These are phyloP conservation scores for Bombycilla garrulus DNA, from an alignment of 2,113 vertebrate species.

Conservation along the genomic window DNA sequence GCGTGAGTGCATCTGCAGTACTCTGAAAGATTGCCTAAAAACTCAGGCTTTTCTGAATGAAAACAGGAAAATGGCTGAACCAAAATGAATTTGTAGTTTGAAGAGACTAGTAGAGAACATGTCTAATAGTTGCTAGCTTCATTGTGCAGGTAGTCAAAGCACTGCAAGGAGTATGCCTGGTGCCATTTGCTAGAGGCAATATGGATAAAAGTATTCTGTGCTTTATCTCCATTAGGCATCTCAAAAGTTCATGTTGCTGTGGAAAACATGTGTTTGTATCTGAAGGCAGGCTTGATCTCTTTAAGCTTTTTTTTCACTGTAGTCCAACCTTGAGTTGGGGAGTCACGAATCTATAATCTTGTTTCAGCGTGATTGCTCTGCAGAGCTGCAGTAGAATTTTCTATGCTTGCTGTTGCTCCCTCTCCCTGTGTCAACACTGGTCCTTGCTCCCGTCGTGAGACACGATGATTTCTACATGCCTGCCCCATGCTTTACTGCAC, in stretches of 20 bases:
- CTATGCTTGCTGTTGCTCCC: not conserved
- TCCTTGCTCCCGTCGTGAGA: not conserved
- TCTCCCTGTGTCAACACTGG: not conserved
- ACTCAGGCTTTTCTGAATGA: not conserved
- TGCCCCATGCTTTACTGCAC: not conserved
- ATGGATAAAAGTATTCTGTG: not conserved
- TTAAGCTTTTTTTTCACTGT: not conserved
- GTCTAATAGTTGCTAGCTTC: not conserved
- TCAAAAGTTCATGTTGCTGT: not conserved
- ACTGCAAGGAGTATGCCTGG: not conserved
- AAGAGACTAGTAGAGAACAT: not conserved
- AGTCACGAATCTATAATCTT: conserved; percentile 58
- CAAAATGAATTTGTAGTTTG: not conserved
- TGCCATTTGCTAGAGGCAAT: not conserved
- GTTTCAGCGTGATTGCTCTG: conserved; percentile 47
- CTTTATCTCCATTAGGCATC: not conserved
- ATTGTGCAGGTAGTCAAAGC: not conserved
- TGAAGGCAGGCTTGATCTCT: conserved; percentile 26
- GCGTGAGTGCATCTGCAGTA: not conserved
- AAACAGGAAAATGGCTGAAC: not conserved
- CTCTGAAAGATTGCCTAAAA: not conserved
- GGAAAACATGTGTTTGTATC: not conserved
- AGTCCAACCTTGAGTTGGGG: conserved; percentile 47
- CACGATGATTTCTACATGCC: not conserved
- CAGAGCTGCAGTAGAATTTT: conserved; percentile 46